Evolutionary conservation across 1,140 invertebrate species (phyloP).

Genomic region (Tyrophagus putrescentiae): DNA sequence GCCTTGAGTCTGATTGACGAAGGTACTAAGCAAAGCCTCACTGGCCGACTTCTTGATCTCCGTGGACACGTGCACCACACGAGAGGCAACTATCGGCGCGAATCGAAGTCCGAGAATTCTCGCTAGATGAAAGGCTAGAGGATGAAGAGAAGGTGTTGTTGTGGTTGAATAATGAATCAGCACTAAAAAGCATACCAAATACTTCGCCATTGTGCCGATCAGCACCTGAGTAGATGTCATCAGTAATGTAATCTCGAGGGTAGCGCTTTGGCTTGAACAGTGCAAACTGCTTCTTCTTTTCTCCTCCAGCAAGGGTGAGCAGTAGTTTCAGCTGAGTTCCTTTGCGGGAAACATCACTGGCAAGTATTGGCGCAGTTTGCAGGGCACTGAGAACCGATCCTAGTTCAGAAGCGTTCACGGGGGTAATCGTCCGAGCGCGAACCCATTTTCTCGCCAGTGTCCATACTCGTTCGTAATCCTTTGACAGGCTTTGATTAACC

Average conservation of each 20-base stretch:
- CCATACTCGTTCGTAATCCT: slow-evolving; percentile 18
- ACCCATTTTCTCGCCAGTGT: slow-evolving; percentile 40
- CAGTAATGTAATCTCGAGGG: slow-evolving; percentile 51
- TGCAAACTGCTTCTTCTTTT: no score
- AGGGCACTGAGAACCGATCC: slow-evolving; percentile 55
- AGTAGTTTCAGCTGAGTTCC: slow-evolving; percentile 82
- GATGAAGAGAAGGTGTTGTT: slow-evolving; percentile 7
- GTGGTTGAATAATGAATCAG: background rate
- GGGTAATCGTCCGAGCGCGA: slow-evolving; percentile 47
- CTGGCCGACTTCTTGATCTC: slow-evolving; percentile 54
- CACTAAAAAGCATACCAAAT: slow-evolving; percentile 36
- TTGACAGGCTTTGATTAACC: no score
- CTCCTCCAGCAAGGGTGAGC: slow-evolving; percentile 54
- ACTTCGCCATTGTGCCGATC: slow-evolving; percentile 87
- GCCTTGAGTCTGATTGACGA: slow-evolving; percentile 31
- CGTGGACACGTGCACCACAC: slow-evolving; percentile 53
- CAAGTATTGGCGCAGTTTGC: slow-evolving; percentile 48
- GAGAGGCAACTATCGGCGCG: slow-evolving; percentile 59
- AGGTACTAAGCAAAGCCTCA: slow-evolving; percentile 32
- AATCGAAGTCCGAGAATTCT: slow-evolving; percentile 56
- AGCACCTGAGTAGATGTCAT: slow-evolving; percentile 70
- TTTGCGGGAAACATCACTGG: slow-evolving; percentile 51
- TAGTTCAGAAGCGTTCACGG: slow-evolving; percentile 37
- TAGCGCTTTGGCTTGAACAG: slow-evolving; percentile 87
- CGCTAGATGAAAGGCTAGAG: slow-evolving; percentile 21